Percentiles rank a stretch among this genome's conserved stretches.
These are phyloP conservation scores for Urocolius indicus DNA, from an alignment of 2,113 vertebrate genomes.

Conservation along the genomic window DNA sequence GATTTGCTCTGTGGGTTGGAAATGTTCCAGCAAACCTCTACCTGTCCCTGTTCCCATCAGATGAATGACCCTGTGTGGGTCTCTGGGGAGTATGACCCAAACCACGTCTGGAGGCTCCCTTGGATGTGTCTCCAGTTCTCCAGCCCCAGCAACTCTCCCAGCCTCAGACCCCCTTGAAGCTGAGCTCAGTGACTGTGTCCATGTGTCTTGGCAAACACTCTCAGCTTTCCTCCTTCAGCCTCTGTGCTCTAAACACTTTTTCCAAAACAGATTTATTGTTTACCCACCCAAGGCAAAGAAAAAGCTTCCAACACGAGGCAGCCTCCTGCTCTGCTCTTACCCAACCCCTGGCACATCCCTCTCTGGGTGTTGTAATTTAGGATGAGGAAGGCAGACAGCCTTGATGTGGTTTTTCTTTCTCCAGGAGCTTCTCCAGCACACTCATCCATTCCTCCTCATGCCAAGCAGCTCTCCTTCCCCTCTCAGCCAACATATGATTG, in stretches of 20 bases:
- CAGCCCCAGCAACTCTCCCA: neutral
- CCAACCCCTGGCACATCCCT: neutral
- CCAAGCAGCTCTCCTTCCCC: neutral
- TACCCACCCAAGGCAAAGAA: slow-evolving; percentile 11
- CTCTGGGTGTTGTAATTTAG: neutral
- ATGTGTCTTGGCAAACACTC: rapidly evolving
- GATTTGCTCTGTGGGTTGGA: neutral
- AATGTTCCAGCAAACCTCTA: neutral
- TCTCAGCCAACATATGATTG: neutral
- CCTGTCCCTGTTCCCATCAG: neutral
- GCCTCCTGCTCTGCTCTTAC: neutral
- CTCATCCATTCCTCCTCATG: neutral
- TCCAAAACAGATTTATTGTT: neutral
- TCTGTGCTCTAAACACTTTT: neutral
- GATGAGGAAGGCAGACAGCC: neutral
- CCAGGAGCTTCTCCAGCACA: neutral
- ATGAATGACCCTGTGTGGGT: neutral
- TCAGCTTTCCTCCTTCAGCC: neutral
- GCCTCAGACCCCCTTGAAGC: neutral
- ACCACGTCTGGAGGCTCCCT: neutral
- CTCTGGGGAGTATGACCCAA: rapidly evolving
- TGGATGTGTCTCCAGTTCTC: too few species aligned
- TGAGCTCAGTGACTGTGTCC: neutral
- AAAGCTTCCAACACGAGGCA: neutral
- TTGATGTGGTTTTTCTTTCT: slow-evolving; percentile 38